Evolutionary conservation across 2,888 invertebrate species (phyloP).

Genomic region (Chrysopilus asiliformis): DNA sequence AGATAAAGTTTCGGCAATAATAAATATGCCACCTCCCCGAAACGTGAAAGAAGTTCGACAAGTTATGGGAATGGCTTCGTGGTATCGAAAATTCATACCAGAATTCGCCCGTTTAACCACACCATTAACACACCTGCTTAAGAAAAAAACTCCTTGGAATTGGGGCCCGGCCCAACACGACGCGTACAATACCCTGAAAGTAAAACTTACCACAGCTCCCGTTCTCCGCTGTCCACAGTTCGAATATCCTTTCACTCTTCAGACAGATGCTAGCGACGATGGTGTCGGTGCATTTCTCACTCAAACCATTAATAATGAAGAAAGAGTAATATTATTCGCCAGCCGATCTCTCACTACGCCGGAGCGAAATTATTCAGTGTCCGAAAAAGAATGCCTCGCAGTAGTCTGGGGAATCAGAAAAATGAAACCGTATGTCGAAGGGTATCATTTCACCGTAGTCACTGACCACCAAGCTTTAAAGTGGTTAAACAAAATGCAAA

Average conservation of each 20-base stretch:
- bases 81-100: constrained; percentile 4
- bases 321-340: constrained; percentile 13
- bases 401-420: constrained; percentile 9
- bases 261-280: constrained; percentile 5
- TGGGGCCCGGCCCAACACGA: constrained; percentile 1
- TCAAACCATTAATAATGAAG: constrained; percentile 7
- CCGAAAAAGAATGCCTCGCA: constrained; percentile 10
- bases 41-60: background rate
- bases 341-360: constrained; percentile 1
- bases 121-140: background rate
- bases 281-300: constrained; percentile 3
- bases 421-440: constrained; percentile 9
- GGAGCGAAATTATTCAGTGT: no score
- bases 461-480: constrained; percentile 8
- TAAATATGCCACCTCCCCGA: background rate
- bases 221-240: constrained; percentile 3
- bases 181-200: background rate
- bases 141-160: background rate
- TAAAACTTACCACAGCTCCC: background rate
- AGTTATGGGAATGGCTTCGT: constrained; percentile 6
- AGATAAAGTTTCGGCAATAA: constrained; percentile 2
- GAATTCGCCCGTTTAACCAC: constrained; percentile 1
- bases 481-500: constrained; percentile 11
- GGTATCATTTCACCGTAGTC: constrained; percentile 1
- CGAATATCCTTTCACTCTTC: background rate